Conservation (phyloP, 2,113 vertebrate genomes). For the Copsychus sechellarum region DNA sequence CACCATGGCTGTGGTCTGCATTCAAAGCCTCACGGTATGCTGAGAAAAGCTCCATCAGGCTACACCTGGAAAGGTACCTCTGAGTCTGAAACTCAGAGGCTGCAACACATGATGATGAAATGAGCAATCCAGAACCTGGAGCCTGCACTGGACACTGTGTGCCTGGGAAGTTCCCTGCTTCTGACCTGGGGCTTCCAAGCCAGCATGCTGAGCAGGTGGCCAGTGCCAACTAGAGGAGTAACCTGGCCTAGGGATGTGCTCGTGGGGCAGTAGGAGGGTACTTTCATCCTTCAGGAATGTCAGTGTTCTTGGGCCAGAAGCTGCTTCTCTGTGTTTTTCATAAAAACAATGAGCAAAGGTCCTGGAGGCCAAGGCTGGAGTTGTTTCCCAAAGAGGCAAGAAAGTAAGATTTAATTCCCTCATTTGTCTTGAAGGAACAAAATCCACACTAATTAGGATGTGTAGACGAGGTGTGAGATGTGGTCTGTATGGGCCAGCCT, state of each 20-base stretch:
- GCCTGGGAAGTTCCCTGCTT: not conserved
- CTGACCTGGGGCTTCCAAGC: not conserved
- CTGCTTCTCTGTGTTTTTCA: not conserved
- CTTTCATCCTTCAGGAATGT: not conserved
- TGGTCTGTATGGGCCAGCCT: not conserved
- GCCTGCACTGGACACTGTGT: not conserved
- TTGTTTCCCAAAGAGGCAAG: not conserved
- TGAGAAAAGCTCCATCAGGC: not conserved
- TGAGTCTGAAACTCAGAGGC: not conserved
- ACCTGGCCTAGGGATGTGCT: not conserved
- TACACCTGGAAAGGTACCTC: not conserved
- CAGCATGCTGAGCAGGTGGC: not conserved
- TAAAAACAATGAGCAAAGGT: not conserved
- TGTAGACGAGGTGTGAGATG: not conserved
- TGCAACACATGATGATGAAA: not conserved
- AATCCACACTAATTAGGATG: not conserved
- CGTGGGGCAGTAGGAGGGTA: not conserved
- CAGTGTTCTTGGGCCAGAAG: not conserved
- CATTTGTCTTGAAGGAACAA: not conserved
- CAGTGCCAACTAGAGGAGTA: not conserved
- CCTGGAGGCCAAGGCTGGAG: accelerated
- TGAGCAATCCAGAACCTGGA: not conserved
- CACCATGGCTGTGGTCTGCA: not conserved
- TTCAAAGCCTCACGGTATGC: not conserved
- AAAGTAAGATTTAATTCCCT: not conserved